A percentile compares a stretch with the other conserved stretches of the same genome.
phyloP scores from a whole-genome alignment of 2,113 vertebrate species.

The Prochilodus magdalenae region DNA sequence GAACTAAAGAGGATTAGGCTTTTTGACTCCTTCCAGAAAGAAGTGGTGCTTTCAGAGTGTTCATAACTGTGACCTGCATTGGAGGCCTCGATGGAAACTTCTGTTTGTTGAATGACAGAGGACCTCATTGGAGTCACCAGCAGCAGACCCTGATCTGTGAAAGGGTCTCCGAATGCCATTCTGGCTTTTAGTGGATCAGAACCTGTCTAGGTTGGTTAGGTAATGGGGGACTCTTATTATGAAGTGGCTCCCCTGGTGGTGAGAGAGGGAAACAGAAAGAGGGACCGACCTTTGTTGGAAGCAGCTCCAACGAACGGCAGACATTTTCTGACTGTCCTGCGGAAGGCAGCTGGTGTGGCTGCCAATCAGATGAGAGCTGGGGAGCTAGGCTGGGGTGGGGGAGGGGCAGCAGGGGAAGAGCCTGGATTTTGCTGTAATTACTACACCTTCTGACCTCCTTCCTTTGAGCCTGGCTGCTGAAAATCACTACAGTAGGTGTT shows the following conservation, averaged over 20 bases:
- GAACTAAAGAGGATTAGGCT: not conserved
- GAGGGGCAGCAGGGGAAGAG: conserved; percentile 51
- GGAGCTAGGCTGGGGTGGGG: conserved; percentile 46
- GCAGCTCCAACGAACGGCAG: conserved; percentile 74
- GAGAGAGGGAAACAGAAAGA: conserved; percentile 66
- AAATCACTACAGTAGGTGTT: conserved; percentile 45
- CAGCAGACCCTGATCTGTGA: not conserved
- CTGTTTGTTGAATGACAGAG: not conserved
- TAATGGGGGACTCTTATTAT: conserved; percentile 57
- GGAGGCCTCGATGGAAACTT: not conserved
- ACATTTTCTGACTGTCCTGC: conserved; percentile 69
- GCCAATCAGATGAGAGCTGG: conserved; percentile 72
- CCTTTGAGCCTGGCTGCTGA: conserved; percentile 50
- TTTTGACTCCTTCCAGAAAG: not conserved
- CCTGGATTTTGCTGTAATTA: conserved; percentile 59
- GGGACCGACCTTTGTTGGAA: conserved; percentile 80
- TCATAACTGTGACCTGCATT: not conserved
- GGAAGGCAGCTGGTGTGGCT: conserved; percentile 77
- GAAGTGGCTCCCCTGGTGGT: conserved; percentile 67
- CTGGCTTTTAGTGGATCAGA: conserved; percentile 33
- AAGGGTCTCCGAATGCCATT: not conserved
- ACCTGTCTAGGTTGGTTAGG: conserved; percentile 32
- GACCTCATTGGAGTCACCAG: not conserved
- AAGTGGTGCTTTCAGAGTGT: not conserved
- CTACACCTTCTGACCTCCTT: conserved; percentile 53